Conservation (phyloP, 2,113 vertebrate genomes). For the Epinephelus cyanopodus region DNA sequence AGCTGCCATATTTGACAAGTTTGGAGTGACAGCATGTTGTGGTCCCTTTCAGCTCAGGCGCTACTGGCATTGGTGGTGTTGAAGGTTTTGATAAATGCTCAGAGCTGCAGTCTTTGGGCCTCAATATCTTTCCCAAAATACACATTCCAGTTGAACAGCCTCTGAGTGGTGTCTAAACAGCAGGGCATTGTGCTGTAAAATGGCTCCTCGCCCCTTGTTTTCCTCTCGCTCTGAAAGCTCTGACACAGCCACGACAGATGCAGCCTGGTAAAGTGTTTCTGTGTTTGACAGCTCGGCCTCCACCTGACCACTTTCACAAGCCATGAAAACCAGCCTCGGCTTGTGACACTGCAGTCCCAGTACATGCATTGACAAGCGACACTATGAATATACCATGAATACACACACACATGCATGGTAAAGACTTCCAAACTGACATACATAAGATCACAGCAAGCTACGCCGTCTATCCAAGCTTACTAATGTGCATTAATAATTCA, state of each 20-base stretch:
- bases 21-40: not conserved
- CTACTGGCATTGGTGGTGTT: not conserved
- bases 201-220: slow-evolving; percentile 36
- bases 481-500: slow-evolving; percentile 69
- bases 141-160: slow-evolving; percentile 37
- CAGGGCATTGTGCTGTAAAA: slow-evolving; percentile 48
- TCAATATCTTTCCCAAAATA: slow-evolving; percentile 51
- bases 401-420: not conserved
- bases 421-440: slow-evolving; percentile 19
- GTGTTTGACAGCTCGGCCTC: slow-evolving; percentile 56
- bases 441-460: slow-evolving; percentile 42
- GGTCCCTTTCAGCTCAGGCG: slow-evolving; percentile 9
- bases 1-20: too few species aligned
- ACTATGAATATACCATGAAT: not conserved
- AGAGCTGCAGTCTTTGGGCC: slow-evolving; percentile 18
- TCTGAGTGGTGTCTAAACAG: slow-evolving; percentile 51
- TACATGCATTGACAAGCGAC: not conserved
- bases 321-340: not conserved
- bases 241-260: slow-evolving; percentile 57
- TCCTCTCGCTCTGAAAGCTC: slow-evolving; percentile 36
- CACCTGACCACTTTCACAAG: slow-evolving; percentile 54
- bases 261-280: slow-evolving; percentile 38
- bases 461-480: slow-evolving; percentile 44
- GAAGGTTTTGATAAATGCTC: slow-evolving; percentile 31
- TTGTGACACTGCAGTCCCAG: not conserved